These are phyloP conservation scores for Lathamus discolor DNA, from an alignment of 2,113 vertebrate species.

Conservation along the genomic window DNA sequence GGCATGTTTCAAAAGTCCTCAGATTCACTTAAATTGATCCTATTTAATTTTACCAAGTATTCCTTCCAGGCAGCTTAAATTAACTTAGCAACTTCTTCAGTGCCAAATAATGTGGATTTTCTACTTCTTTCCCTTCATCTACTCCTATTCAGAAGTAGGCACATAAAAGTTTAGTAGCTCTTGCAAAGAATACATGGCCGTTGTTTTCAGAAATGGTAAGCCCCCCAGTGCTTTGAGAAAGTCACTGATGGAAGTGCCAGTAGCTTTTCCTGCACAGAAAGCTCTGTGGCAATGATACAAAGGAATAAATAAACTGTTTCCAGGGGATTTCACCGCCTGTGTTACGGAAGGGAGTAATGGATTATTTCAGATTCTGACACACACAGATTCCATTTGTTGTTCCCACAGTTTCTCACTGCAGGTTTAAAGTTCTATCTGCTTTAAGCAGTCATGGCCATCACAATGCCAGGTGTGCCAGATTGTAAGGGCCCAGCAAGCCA, in stretches of 20 bases:
- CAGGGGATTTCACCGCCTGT: neutral
- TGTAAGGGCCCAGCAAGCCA: neutral
- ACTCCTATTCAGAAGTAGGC: neutral
- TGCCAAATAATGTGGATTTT: neutral
- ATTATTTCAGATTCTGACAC: neutral
- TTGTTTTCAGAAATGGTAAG: neutral
- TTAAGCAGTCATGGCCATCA: neutral
- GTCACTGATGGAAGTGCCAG: neutral
- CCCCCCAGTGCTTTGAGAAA: neutral
- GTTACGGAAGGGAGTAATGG: neutral
- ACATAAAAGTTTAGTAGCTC: neutral
- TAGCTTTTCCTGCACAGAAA: neutral
- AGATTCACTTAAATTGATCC: neutral
- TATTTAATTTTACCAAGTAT: neutral
- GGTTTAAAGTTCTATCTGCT: neutral
- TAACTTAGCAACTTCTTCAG: neutral
- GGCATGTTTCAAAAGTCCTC: neutral
- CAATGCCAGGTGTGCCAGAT: neutral
- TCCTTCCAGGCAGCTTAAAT: neutral
- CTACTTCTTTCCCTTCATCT: neutral
- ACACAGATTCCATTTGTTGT: conserved; percentile 1
- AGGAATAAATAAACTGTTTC: conserved; percentile 1
- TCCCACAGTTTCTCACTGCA: neutral
- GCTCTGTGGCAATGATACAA: neutral
- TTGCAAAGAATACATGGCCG: neutral